phyloP scores from a whole-genome alignment of 2,113 vertebrate genomes.

The Lepus europaeus region DNA sequence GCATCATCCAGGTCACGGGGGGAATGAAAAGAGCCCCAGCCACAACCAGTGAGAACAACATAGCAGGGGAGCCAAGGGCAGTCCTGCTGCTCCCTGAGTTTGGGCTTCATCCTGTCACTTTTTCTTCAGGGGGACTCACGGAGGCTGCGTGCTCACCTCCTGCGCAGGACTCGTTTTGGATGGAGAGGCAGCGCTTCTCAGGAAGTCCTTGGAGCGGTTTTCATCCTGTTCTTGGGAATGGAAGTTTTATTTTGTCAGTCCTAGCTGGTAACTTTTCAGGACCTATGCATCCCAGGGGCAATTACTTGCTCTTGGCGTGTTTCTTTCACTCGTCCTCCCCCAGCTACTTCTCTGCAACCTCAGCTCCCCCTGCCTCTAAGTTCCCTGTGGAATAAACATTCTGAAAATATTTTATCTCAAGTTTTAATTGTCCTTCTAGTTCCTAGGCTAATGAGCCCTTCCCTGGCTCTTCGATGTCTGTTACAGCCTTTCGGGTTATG shows the following conservation, averaged over 20 bases:
- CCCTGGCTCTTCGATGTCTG: neutral
- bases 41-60: neutral
- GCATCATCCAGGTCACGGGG: neutral
- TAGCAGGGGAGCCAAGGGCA: neutral
- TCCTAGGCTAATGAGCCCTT: neutral
- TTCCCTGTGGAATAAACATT: slow-evolving; percentile 48
- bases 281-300: slow-evolving; percentile 45
- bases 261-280: slow-evolving; percentile 36
- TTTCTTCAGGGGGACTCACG: neutral
- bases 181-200: neutral
- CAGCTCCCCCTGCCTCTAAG: neutral
- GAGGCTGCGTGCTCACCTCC: neutral
- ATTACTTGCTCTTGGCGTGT: slow-evolving; percentile 52
- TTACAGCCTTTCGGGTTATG: neutral
- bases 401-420: slow-evolving; percentile 61
- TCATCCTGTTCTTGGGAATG: neutral
- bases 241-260: slow-evolving; percentile 1
- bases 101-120: rapidly evolving
- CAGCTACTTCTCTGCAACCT: neutral
- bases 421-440: slow-evolving; percentile 67
- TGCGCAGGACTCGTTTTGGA: neutral
- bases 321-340: neutral
- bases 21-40: neutral
- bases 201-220: neutral
- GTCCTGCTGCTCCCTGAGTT: neutral